Evolutionary conservation across 2,888 invertebrate species (phyloP), one percentile per base, ranked within the genome.

Genomic region (Fabriciana adippe): DNA sequence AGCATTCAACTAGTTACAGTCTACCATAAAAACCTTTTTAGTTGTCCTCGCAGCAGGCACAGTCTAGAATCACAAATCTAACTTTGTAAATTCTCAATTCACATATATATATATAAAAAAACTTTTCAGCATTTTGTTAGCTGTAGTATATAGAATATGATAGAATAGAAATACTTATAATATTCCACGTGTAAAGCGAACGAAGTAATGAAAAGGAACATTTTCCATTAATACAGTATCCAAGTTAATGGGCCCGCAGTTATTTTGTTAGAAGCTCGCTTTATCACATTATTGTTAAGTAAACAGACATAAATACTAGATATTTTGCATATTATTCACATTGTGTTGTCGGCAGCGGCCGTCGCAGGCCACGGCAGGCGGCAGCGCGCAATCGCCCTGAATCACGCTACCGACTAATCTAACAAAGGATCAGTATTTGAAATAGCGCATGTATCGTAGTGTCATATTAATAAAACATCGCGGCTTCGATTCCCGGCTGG

Each of bases 401-500:
- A 56, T 53, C 48, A 31, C 68, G 18, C 51, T n/a, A 45, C 64
- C 45, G 47, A 56, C 21, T 47, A 68, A 69, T 69, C 69, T 62
- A 62, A 66, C 62, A 62, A 53, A 60, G 53, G 67, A 70, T 67
- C 65, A 63, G 65, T 67, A 67, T 68, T 61, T 65, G 69, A 61
- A 69, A 62, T 48, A 61, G 68, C 73, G 70, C 67, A 51, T 71
- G 74, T 73, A 72, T 69, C 67, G 74, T 57, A 70, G 65, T 69
- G 74, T 75, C 77, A 74, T 78, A 77, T 78, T 76, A 78, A 78
- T 78, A 78, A 77, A 76, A 78, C 78, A 78, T 78, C 72, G 64
- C 72, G 59, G 71, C 70, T 74, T 71, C 71, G 74, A 72, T 62
- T 68, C 74, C 73, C 75, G 75, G 72, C 73, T 69, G 72, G 72